phyloP scores from a whole-genome alignment of 2,888 invertebrate species.

The Acronicta psi region DNA sequence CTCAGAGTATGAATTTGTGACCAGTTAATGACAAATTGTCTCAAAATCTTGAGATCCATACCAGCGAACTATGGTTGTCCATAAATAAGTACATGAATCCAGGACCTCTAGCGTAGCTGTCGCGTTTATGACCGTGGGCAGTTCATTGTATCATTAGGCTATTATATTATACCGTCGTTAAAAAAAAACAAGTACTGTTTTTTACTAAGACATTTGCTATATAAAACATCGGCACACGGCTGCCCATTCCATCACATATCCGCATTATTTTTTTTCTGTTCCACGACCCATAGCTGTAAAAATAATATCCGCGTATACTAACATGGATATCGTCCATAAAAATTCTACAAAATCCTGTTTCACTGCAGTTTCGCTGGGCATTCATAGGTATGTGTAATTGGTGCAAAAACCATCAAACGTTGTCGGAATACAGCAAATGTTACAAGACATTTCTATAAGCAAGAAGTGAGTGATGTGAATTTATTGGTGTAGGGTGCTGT shows the following conservation, averaged over 20 bases:
- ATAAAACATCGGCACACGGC: neutral
- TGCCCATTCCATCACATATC: constrained; percentile 23
- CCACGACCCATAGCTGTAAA: constrained; percentile 34
- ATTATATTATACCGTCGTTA: neutral
- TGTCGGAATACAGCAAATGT: constrained; percentile 31
- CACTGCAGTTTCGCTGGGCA: constrained; percentile 33
- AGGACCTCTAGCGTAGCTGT: no score
- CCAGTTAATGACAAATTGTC: no score
- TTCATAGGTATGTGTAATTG: constrained; percentile 69
- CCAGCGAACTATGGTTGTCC: no score
- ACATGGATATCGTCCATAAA: constrained; percentile 63
- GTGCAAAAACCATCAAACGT: constrained; percentile 64
- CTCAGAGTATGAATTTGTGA: no score
- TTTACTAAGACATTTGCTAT: neutral
- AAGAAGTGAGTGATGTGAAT: constrained; percentile 25
- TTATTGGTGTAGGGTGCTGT: constrained; percentile 14
- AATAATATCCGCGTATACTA: constrained; percentile 33
- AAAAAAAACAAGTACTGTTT: neutral
- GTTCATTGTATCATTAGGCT: no score
- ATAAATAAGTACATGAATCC: no score
- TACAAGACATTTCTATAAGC: constrained; percentile 14
- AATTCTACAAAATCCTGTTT: constrained; percentile 64
- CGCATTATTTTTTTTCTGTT: constrained; percentile 28
- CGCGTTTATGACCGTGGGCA: no score
- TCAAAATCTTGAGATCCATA: no score